These are phyloP conservation scores for Microcebus murinus DNA, from an alignment of 2,113 vertebrate genomes.

Conservation along the genomic window DNA sequence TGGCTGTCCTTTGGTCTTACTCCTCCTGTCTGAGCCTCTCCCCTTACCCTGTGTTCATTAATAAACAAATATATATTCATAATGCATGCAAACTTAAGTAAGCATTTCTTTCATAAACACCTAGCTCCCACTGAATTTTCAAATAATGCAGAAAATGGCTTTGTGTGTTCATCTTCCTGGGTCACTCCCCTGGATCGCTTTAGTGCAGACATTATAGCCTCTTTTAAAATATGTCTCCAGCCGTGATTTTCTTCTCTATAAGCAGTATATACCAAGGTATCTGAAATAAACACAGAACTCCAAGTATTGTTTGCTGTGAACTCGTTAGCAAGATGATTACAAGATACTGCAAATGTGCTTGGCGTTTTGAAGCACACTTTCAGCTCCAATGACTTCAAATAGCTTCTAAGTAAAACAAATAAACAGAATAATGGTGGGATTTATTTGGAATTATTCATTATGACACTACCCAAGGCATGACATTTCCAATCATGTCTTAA, in stretches of 20 bases:
- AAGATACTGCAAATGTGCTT: background rate
- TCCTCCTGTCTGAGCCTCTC: background rate
- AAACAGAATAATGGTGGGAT: background rate
- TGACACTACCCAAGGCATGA: background rate
- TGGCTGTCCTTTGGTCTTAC: background rate
- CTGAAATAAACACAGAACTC: background rate
- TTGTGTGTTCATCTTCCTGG: background rate
- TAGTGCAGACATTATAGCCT: background rate
- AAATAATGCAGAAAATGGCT: background rate
- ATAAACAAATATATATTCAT: background rate
- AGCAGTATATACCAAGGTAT: background rate
- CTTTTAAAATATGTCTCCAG: background rate
- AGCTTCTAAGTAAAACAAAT: background rate
- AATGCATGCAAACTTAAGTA: accelerated
- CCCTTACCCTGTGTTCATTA: background rate
- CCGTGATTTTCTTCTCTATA: background rate
- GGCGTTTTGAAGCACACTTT: background rate
- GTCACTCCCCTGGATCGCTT: background rate
- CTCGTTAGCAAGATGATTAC: background rate
- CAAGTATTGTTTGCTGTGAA: background rate
- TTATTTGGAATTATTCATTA: background rate
- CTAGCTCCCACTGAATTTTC: background rate
- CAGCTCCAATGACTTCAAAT: background rate
- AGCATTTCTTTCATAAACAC: background rate
- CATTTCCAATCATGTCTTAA: background rate